Evolutionary conservation across 2,113 vertebrate species (phyloP).

Genomic region (Ardeotis arabs): DNA sequence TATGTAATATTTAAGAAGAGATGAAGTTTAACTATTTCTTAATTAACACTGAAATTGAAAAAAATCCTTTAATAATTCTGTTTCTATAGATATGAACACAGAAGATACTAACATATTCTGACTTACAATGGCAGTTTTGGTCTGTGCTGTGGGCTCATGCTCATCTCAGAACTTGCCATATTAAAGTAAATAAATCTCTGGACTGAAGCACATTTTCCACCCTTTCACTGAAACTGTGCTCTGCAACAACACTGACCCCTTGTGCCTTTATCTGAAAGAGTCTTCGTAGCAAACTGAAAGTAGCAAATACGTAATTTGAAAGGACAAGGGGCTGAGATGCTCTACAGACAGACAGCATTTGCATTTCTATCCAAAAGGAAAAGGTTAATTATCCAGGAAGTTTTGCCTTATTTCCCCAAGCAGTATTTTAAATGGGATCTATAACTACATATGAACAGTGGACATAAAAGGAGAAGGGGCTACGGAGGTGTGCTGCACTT

Average conservation of each 20-base stretch:
- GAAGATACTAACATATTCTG: neutral
- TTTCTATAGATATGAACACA: accelerated
- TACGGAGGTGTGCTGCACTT: neutral
- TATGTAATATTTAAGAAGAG: neutral
- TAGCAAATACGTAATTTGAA: neutral
- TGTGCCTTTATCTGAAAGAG: slow-evolving; percentile 4
- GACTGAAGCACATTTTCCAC: neutral
- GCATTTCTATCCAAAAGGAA: neutral
- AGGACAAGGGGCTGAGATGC: neutral
- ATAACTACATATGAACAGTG: neutral
- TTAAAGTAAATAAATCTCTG: neutral
- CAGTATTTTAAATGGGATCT: neutral
- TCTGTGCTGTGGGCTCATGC: neutral
- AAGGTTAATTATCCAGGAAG: neutral
- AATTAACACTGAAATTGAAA: neutral
- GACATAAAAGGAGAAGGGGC: neutral
- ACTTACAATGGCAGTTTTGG: neutral
- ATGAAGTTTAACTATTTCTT: neutral
- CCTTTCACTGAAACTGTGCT: neutral
- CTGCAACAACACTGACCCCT: slow-evolving; percentile 65
- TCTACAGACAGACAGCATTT: neutral
- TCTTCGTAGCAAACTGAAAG: neutral
- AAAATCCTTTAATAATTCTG: neutral
- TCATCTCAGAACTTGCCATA: neutral
- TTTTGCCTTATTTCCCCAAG: neutral